Base-by-base conservation (phyloP, 2,113 vertebrate genomes). In the Oncorhynchus keta region DNA sequence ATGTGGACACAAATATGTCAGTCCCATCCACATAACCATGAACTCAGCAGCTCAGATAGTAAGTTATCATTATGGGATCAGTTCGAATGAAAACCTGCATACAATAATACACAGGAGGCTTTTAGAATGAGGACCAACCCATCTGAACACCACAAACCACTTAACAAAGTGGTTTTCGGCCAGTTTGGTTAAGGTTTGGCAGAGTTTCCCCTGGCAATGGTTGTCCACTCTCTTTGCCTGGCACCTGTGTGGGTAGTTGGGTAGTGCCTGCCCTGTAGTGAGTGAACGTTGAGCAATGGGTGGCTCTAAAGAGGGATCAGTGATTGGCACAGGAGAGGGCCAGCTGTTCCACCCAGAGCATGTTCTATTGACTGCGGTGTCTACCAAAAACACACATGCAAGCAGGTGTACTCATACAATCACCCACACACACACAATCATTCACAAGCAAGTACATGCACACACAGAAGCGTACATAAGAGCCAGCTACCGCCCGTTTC, bases 41-140 rank as follows among this genome's bases (percentile, higher is more conserved):
- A 74, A 64, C 49, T 26, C 66, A 32, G 55, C 51, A 55, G 51
- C 16, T 55, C 16, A 16, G 51, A 16, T 3, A 55, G 51, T 86
- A 28, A 77, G 77, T 87, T 81, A 77, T 82, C 69, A 76, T 85
- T 62, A 76, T 80, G 76, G 57, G 77, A 75, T 87, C 85, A 84
- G 80, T 77, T 71, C 76, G 55, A 81, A 32, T 62, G 79, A 78
- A 70, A 76, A 85, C 70, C 75, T 66, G 72, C 5, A 67, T 55
- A 55, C 18, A 55, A 55, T 55, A 18, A 55, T 18, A 55, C 4
- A 26, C 9, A 26, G 22, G 62, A 26, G n/a, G n/a, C 62, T 64
- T 64, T 24, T 11, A 67, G 65, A 22, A 67, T 45, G 39, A 45
- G 39, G 39, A 45, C 39, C 39, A 45, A 45, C 39, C 9, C 39